Conservation (phyloP, 2,113 vertebrate genomes). For the Galbula dea region DNA sequence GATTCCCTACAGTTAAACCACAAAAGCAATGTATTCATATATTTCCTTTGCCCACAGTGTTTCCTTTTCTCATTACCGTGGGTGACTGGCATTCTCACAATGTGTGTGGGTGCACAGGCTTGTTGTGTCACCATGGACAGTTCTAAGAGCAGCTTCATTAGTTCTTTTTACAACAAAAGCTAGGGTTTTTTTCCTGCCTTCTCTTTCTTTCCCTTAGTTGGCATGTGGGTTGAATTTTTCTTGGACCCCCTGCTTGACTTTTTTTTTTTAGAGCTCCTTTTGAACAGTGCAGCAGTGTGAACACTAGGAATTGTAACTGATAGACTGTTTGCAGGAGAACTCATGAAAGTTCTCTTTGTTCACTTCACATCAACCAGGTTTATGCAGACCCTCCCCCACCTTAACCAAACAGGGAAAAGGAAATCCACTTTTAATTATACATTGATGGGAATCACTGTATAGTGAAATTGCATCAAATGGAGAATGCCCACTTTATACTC, state of each 20-base stretch:
- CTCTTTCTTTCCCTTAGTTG: constrained; percentile 77
- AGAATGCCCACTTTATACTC: constrained; percentile 72
- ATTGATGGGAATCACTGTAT: constrained; percentile 76
- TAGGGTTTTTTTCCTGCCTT: constrained; percentile 65
- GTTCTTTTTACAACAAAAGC: constrained; percentile 81
- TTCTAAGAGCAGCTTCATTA: constrained; percentile 79
- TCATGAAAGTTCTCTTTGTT: constrained; percentile 82
- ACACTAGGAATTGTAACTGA: constrained; percentile 80
- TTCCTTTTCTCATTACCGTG: constrained; percentile 64
- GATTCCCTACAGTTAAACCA: constrained; percentile 65
- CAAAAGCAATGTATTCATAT: constrained; percentile 52
- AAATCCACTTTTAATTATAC: constrained; percentile 84
- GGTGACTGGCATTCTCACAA: constrained; percentile 70
- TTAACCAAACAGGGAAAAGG: constrained; percentile 71
- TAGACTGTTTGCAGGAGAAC: constrained; percentile 78
- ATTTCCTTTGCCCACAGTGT: constrained; percentile 50
- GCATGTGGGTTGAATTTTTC: constrained; percentile 75
- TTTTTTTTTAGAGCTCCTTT: constrained; percentile 76
- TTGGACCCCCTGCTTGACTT: constrained; percentile 80
- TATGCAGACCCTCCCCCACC: constrained; percentile 65
- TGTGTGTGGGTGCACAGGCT: constrained; percentile 75
- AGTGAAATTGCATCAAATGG: constrained; percentile 70
- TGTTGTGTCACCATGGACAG: constrained; percentile 73
- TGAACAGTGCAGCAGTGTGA: constrained; percentile 74
- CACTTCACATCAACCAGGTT: constrained; percentile 74